A percentile compares a stretch with the other conserved stretches of the same genome.
These are phyloP conservation scores for Whitmania pigra DNA, from an alignment of 1,140 invertebrate genomes.

Conservation along the genomic window DNA sequence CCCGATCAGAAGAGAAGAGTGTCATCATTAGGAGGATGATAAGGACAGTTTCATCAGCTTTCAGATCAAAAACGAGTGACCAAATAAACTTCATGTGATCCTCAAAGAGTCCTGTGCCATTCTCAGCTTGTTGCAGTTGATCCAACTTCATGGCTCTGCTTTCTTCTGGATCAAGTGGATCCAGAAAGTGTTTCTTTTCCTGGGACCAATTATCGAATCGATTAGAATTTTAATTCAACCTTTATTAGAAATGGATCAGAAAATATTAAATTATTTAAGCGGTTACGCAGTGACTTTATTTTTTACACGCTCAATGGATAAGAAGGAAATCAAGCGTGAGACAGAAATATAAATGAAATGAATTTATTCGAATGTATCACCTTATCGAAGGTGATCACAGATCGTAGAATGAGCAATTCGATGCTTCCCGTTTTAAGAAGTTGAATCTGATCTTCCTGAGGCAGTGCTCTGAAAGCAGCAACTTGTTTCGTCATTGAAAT, in stretches of 20 bases:
- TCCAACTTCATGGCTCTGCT: constrained; percentile 37
- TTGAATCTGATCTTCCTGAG: constrained; percentile 42
- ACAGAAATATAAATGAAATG: too few species aligned
- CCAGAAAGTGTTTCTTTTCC: constrained; percentile 41
- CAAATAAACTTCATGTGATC: constrained; percentile 47
- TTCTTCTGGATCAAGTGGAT: constrained; percentile 37
- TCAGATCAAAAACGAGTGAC: constrained; percentile 39
- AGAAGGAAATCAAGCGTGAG: too few species aligned
- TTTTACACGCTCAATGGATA: too few species aligned
- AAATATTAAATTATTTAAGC: too few species aligned
- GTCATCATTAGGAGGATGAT: constrained; percentile 46
- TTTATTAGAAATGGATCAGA: too few species aligned
- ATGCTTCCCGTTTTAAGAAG: constrained; percentile 45
- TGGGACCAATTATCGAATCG: not conserved
- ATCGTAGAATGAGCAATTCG: constrained; percentile 46
- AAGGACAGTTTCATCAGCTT: constrained; percentile 45
- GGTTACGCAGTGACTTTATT: too few species aligned
- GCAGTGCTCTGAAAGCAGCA: constrained; percentile 41
- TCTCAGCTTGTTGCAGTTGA: constrained; percentile 28
- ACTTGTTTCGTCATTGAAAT: constrained; percentile 44
- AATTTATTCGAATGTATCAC: not conserved
- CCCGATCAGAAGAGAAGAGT: constrained; percentile 46
- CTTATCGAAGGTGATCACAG: constrained; percentile 41
- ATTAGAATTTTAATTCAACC: too few species aligned
- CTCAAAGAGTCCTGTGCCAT: constrained; percentile 42